A percentile compares a stretch with the other conserved stretches of the same genome.
Evolutionary conservation across 2,888 invertebrate species (phyloP).

Genomic region (Epinotia demarniana): DNA sequence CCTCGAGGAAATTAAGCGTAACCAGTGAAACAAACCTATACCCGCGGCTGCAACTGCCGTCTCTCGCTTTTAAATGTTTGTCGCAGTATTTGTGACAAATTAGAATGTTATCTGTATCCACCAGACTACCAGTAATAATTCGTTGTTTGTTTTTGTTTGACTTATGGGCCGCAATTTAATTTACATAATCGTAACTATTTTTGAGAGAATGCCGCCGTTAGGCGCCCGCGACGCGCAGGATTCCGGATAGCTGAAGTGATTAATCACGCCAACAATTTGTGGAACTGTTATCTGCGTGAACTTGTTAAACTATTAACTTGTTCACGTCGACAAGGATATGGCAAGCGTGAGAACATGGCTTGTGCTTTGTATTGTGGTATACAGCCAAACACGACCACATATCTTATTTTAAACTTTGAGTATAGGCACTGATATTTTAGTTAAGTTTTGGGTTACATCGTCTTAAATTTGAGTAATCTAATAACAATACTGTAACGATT

Average conservation of each 20-base stretch:
- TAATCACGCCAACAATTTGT: slow-evolving; percentile 66
- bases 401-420: slow-evolving; percentile 44
- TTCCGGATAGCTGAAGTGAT: slow-evolving; percentile 55
- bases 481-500: too few species aligned
- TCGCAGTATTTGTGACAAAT: slow-evolving; percentile 54
- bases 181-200: slow-evolving; percentile 53
- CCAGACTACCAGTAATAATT: slow-evolving; percentile 49
- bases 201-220: slow-evolving; percentile 47
- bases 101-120: slow-evolving; percentile 55
- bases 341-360: slow-evolving; percentile 50
- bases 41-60: slow-evolving; percentile 46
- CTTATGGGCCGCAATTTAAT: slow-evolving; percentile 50
- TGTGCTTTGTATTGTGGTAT: slow-evolving; percentile 57
- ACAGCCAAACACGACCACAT: slow-evolving; percentile 50
- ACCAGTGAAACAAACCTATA: slow-evolving; percentile 51
- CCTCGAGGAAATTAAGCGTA: slow-evolving; percentile 60
- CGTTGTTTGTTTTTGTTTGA: slow-evolving; percentile 47
- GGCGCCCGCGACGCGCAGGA: slow-evolving; percentile 35
- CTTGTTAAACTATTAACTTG: slow-evolving; percentile 69
- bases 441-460: not conserved
- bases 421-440: not conserved
- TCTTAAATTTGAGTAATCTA: not conserved
- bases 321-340: slow-evolving; percentile 62
- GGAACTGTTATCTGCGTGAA: slow-evolving; percentile 62
- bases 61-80: slow-evolving; percentile 45